Conservation (phyloP, 2,888 invertebrate species). For the Aphodius sticticus region DNA sequence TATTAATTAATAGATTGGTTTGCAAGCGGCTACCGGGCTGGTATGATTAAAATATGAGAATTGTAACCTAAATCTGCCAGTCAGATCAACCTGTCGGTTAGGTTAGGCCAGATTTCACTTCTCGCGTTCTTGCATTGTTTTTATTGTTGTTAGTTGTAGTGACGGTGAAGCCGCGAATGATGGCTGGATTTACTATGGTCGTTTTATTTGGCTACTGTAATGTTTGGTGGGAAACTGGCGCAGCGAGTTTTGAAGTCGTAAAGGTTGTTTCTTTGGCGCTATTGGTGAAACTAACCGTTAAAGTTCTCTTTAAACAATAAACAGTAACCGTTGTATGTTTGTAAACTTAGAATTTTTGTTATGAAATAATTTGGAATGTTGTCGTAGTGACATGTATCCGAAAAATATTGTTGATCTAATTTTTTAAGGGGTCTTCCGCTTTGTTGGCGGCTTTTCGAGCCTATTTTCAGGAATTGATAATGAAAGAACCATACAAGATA, state of each 20-base stretch:
- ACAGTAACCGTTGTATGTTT: too few species aligned
- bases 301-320: too few species aligned
- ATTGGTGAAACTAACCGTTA: background rate
- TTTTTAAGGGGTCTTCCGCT: too few species aligned
- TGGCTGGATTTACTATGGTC: background rate
- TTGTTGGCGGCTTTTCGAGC: too few species aligned
- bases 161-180: background rate
- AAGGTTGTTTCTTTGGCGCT: background rate
- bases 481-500: too few species aligned
- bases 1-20: conserved; percentile 4
- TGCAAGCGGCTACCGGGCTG: background rate
- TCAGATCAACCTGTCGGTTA: background rate
- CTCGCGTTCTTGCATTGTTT: background rate
- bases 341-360: too few species aligned
- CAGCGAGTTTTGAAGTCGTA: background rate
- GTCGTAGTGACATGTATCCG: too few species aligned
- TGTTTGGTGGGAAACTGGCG: background rate
- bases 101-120: background rate
- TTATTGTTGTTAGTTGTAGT: background rate
- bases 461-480: too few species aligned
- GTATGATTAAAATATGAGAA: background rate
- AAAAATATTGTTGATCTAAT: too few species aligned
- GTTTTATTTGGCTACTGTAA: background rate
- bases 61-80: conserved; percentile 4
- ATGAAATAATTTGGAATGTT: too few species aligned